phyloP scores from a whole-genome alignment of 2,113 vertebrate genomes.

The Peromyscus californicus region DNA sequence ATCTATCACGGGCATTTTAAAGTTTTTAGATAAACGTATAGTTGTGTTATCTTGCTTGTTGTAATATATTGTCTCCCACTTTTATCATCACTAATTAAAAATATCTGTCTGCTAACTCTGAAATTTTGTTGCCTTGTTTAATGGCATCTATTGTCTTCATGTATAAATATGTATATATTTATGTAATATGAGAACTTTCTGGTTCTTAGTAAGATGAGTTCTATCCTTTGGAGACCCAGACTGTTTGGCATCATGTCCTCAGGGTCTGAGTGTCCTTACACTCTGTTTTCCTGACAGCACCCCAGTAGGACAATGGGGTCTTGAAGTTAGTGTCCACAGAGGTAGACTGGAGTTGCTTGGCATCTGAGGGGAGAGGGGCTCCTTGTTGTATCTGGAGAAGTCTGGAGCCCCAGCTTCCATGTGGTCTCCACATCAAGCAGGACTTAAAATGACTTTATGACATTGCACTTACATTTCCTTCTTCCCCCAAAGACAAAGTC shows the following conservation, averaged over 20 bases:
- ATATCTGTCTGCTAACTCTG: not conserved
- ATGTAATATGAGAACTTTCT: not conserved
- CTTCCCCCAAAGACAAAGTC: not conserved
- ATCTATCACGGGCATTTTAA: too few species aligned
- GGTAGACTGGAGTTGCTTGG: not conserved
- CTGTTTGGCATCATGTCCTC: not conserved
- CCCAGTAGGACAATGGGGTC: not conserved
- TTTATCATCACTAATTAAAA: too few species aligned
- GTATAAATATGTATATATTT: not conserved
- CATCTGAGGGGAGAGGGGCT: not conserved
- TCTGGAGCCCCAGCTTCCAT: not conserved
- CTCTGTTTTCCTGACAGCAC: too few species aligned
- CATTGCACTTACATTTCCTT: not conserved
- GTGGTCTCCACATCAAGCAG: not conserved
- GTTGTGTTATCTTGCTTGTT: too few species aligned
- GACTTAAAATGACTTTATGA: not conserved
- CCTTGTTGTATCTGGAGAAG: not conserved
- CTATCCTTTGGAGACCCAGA: not conserved
- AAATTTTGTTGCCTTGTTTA: not conserved
- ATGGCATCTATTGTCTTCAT: not conserved
- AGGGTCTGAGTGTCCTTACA: not conserved
- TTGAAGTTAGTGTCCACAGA: not conserved
- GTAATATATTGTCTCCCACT: too few species aligned
- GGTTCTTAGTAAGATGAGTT: too few species aligned
- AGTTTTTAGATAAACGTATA: too few species aligned